Base-by-base conservation (phyloP, 92 coral and sea anemone genomes). In the Hydrozoanthus gracilis region DNA sequence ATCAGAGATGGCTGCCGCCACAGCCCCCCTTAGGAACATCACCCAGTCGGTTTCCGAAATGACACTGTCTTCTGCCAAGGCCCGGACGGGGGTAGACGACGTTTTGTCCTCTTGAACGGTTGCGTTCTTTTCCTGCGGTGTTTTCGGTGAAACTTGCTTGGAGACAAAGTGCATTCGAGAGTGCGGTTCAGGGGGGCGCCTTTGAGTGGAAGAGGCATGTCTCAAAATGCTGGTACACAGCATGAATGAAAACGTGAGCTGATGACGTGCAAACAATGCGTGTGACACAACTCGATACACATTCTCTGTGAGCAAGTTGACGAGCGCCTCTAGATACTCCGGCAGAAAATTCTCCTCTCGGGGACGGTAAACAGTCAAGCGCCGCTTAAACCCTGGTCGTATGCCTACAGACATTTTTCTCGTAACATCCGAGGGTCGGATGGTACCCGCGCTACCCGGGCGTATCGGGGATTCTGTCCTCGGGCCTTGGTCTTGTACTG, bases 391-490 rank as follows among this genome's bases (percentile, higher is more conserved):
- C 6, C 92, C 91, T 3, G 95, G 90, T 5, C 93, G 93, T 35
- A 77, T 86, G 10, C 86, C 92, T 4, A 78, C 87, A 4, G 93
- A 89, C 65, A 78, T 58, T 15, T 66, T 88, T 71, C 86, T 92
- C 9, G 82, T 92, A 72, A 49, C 83, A 72, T 77, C 87, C 89
- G 89, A 58, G 13, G 99, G 98, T 68, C 98, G 93, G 3, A 95
- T 86, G 11, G 98, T 96, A 50, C 99, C 99, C 20, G 95, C 98
- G 83, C 98, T 95, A 11, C 98, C 98, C 12, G 95, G 98, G 44
- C 91, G 88, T 61, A 95, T 92, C 6, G 98, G 95, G 14, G 95
- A 95, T 56, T 91, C 91, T 5, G 91, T 82, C 67, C 91, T 83
- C 11, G 75, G 90, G 51, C 67, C 89, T 79, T 87, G 78, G 45